Percentiles rank a stretch among this genome's conserved stretches.
phyloP scores from a whole-genome alignment of 2,113 vertebrate genomes.

The Psophia crepitans region DNA sequence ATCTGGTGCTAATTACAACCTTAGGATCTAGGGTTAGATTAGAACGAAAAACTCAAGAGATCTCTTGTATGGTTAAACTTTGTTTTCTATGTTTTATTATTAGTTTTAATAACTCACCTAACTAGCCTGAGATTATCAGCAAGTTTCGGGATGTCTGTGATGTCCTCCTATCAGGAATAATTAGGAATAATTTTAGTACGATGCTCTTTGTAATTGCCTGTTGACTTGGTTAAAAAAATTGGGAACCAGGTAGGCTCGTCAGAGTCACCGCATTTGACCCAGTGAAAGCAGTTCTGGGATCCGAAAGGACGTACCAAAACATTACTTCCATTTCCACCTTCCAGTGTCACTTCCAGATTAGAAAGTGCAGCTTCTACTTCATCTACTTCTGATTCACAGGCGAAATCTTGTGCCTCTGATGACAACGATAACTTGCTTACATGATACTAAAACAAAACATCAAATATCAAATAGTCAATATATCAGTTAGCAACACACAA shows the following conservation, averaged over 20 bases:
- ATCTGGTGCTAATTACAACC: not conserved
- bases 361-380: constrained; percentile 95
- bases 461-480: not conserved
- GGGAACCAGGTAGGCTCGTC: not conserved
- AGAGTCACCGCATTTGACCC: not conserved
- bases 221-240: not conserved
- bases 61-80: not conserved
- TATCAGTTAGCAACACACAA: not conserved
- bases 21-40: not conserved
- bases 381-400: constrained; percentile 85
- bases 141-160: constrained; percentile 95
- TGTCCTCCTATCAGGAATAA: constrained; percentile 88
- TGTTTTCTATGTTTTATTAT: not conserved
- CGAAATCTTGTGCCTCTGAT: constrained; percentile 75
- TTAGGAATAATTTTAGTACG: constrained; percentile 55
- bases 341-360: constrained; percentile 90
- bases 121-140: constrained; percentile 90
- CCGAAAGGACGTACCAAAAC: constrained; percentile 80
- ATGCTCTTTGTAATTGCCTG: not conserved
- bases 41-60: not conserved
- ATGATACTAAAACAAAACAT: constrained; percentile 82
- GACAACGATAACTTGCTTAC: constrained; percentile 89
- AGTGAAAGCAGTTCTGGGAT: not conserved
- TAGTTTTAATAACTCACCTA: constrained; percentile 79
- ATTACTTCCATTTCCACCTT: constrained; percentile 83